Evolutionary conservation across 2,797 vertebrate species (phyloP).

Genomic region (Gambelia wislizenii): DNA sequence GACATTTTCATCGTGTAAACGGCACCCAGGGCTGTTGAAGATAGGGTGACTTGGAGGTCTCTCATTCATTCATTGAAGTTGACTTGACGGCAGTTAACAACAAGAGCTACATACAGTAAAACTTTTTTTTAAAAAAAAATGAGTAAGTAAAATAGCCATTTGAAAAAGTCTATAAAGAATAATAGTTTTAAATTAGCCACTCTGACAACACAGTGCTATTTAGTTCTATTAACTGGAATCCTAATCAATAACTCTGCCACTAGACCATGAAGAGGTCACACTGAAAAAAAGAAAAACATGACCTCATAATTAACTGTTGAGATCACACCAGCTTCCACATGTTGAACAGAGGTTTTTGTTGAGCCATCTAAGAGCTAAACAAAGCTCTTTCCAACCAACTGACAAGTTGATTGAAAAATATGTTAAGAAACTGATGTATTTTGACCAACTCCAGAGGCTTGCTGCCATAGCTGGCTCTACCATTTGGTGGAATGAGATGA

Average conservation of each 20-base stretch:
- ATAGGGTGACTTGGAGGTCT: too few species aligned
- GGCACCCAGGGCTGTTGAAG: too few species aligned
- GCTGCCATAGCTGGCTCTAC: not conserved
- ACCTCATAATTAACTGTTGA: not conserved
- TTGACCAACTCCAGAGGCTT: not conserved
- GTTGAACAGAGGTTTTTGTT: not conserved
- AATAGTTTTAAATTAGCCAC: not conserved
- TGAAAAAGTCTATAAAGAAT: conserved; percentile 30
- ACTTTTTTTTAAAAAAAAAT: not conserved
- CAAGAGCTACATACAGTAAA: not conserved
- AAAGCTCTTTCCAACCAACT: not conserved
- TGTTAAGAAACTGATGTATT: not conserved
- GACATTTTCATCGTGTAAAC: too few species aligned
- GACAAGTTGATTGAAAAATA: not conserved
- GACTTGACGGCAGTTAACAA: too few species aligned
- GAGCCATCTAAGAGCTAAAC: not conserved
- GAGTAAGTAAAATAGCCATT: conserved; percentile 14
- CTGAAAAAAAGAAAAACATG: not conserved
- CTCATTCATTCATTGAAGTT: too few species aligned
- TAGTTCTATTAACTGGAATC: conserved; percentile 30
- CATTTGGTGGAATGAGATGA: not conserved
- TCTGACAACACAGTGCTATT: conserved; percentile 16
- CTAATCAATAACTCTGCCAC: conserved; percentile 31
- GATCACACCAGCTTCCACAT: not conserved
- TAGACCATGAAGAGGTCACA: conserved; percentile 2